Conservation (phyloP, 2,888 invertebrate genomes). For the Tipula confusa region DNA sequence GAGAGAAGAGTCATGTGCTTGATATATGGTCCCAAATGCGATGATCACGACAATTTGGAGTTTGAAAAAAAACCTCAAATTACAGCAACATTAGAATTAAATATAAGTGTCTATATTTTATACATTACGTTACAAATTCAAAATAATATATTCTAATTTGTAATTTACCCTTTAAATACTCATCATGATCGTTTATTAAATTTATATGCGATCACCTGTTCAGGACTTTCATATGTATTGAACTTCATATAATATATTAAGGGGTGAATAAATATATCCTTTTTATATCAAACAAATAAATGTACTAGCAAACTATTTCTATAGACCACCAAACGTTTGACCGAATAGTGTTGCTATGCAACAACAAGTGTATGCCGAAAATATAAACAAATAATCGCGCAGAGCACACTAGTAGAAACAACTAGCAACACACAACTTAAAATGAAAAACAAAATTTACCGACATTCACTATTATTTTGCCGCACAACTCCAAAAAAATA, state of each 20-base stretch:
- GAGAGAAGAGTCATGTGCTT: too few species aligned
- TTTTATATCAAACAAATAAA: neutral
- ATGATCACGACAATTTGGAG: too few species aligned
- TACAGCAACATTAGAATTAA: too few species aligned
- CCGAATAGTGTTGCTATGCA: constrained; percentile 4
- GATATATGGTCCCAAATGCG: too few species aligned
- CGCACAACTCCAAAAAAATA: neutral
- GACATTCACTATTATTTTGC: constrained; percentile 25
- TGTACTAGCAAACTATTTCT: neutral
- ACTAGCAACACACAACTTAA: neutral
- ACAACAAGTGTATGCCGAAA: constrained; percentile 25
- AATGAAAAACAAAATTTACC: neutral
- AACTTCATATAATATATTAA: neutral
- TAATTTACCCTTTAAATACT: too few species aligned
- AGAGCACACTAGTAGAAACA: constrained; percentile 7
- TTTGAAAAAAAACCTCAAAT: too few species aligned
- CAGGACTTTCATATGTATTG: neutral
- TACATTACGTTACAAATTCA: too few species aligned
- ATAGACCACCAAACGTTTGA: neutral
- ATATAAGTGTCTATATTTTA: too few species aligned
- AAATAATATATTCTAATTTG: too few species aligned
- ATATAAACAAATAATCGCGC: constrained; percentile 25
- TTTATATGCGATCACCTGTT: neutral
- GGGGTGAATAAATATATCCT: neutral
- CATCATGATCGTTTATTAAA: too few species aligned